A percentile compares a stretch with the other conserved stretches of the same genome.
phyloP scores from a whole-genome alignment of 2,113 vertebrate species.

The Larimichthys crocea region DNA sequence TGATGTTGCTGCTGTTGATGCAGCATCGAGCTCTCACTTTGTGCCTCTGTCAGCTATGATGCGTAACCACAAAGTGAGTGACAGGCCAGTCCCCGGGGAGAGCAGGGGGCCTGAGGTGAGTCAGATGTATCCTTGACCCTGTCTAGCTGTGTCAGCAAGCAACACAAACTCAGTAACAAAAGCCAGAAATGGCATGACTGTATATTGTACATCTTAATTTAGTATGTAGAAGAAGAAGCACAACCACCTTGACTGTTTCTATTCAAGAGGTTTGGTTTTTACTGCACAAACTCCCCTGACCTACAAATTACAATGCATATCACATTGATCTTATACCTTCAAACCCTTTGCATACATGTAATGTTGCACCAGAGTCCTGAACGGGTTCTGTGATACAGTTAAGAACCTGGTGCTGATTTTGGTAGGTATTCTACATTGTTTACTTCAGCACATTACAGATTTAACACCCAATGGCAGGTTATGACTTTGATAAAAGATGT shows the following conservation, averaged over 20 bases:
- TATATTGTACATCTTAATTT: slow-evolving; percentile 73
- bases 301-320: slow-evolving; percentile 38
- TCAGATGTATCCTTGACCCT: slow-evolving; percentile 82
- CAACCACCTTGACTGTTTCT: neutral
- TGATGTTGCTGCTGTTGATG: slow-evolving; percentile 80
- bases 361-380: slow-evolving; percentile 8
- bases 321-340: slow-evolving; percentile 19
- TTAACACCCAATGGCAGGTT: neutral
- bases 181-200: slow-evolving; percentile 60
- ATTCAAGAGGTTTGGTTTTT: slow-evolving; percentile 9
- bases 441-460: slow-evolving; percentile 5
- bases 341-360: slow-evolving; percentile 8
- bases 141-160: slow-evolving; percentile 73
- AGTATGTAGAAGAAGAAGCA: slow-evolving; percentile 38
- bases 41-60: slow-evolving; percentile 81
- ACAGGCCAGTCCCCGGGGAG: slow-evolving; percentile 75
- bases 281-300: neutral
- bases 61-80: slow-evolving; percentile 78
- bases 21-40: slow-evolving; percentile 79
- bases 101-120: slow-evolving; percentile 80
- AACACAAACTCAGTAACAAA: slow-evolving; percentile 66
- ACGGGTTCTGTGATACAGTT: slow-evolving; percentile 11
- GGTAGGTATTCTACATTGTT: slow-evolving; percentile 17
- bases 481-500: slow-evolving; percentile 12
- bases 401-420: slow-evolving; percentile 7